Evolutionary conservation across 2,797 vertebrate species (phyloP), one percentile per base, ranked within the genome.

Genomic region (Acrocephalus scirpaceus): DNA sequence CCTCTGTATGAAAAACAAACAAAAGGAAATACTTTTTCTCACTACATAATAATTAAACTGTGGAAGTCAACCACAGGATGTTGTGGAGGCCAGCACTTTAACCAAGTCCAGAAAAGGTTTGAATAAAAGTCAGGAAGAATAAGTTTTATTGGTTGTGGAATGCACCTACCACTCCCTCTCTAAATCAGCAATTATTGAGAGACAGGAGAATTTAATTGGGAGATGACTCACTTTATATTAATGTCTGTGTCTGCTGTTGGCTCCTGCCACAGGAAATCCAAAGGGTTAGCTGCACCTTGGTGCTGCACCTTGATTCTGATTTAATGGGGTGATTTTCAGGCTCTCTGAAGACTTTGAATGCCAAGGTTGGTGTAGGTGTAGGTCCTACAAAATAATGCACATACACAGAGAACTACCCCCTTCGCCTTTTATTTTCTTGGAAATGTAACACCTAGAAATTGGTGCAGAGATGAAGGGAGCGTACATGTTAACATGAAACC

Each of bases 61-160:
- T 96, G 72, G 47, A 91, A 93, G 40, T 57, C 66, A 8, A 3
- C 82, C 90, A 91, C 92, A 91, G 86, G 88, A 94, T 92, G 54
- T 54, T 80, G 65, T 72, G 66, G 82, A 93, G 47, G 66, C 86
- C 79, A 95, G 70, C 34, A 51, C n/a, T 75, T 54, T 51, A 95
- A 84, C 70, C 30, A 4, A 74, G 83, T 67, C 94, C 88, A 92
- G 69, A 86, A 91, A 86, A 93, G 23, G 14, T 84, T 87, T 85
- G 73, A 85, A 25, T 47, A 47, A 62, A 89, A 82, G 34, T 87
- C 40, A 36, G 57, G 40, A 91, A 76, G 36, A 92, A 4, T 20
- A 66, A 73, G 8, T 61, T 71, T 58, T 70, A 32, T 67, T 83
- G 69, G 38, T 88, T 44, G 16, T 54, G 66, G 44, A 89, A 48